A percentile compares a stretch with the other conserved stretches of the same genome.
Conservation (phyloP, 30 jellyfish, hydroid and myxozoan genomes). For the Turritopsis rubra region DNA sequence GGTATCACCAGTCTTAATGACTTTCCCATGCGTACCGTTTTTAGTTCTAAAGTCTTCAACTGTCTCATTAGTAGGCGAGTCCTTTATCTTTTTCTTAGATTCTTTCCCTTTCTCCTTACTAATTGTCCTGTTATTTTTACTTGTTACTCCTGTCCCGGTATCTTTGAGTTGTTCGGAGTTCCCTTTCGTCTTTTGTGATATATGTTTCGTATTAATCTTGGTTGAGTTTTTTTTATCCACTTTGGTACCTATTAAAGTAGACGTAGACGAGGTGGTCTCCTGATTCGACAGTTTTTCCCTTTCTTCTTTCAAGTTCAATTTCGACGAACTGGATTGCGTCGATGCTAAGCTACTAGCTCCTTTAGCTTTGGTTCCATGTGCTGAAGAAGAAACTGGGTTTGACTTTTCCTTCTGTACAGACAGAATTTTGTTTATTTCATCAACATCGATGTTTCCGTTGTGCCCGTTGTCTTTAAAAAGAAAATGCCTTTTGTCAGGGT, state of each 20-base stretch:
- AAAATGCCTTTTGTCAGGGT: neutral
- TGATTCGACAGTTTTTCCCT: neutral
- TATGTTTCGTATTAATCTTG: neutral
- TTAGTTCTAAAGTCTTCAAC: neutral
- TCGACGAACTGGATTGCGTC: neutral
- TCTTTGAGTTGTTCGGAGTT: neutral
- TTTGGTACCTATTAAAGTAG: neutral
- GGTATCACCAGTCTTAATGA: neutral
- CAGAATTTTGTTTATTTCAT: neutral
- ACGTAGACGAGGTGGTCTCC: neutral
- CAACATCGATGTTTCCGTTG: neutral
- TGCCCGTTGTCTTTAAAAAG: neutral
- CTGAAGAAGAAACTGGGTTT: neutral
- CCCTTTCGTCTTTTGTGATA: neutral
- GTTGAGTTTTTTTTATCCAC: neutral
- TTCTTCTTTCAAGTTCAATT: neutral
- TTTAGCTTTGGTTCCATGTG: neutral
- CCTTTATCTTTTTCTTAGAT: neutral
- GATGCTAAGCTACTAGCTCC: neutral
- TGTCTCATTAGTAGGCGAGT: neutral
- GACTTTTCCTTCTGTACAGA: neutral
- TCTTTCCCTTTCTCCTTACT: neutral
- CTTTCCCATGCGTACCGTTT: neutral
- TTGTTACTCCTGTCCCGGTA: neutral
- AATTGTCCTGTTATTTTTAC: neutral